Conservation (phyloP, 2,797 vertebrate genomes). For the Lagodon rhomboides region DNA sequence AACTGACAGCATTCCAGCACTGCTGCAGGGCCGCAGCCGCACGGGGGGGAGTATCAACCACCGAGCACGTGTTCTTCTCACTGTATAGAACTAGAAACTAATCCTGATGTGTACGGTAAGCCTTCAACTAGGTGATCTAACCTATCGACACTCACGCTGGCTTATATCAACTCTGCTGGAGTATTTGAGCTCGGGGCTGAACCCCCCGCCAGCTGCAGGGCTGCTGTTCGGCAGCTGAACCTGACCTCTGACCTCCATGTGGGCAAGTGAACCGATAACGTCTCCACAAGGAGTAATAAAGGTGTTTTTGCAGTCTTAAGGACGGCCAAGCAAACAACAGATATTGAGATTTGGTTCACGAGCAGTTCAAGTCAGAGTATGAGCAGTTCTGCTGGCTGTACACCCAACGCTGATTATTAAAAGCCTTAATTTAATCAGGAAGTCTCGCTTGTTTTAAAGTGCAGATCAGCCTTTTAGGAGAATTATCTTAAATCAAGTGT, state of each 20-base stretch:
- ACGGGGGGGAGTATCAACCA: slow-evolving; percentile 21
- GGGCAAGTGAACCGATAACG: slow-evolving; percentile 37
- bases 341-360: slow-evolving; percentile 18
- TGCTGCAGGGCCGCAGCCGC: slow-evolving; percentile 45
- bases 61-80: slow-evolving; percentile 10
- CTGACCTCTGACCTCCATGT: slow-evolving; percentile 60
- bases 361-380: slow-evolving; percentile 9
- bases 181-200: neutral
- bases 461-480: neutral
- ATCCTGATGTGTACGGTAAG: neutral
- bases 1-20: slow-evolving; percentile 75
- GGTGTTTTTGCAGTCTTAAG: slow-evolving; percentile 34
- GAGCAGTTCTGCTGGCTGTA: neutral
- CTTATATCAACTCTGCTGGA: slow-evolving; percentile 5
- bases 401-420: neutral
- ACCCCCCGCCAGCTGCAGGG: neutral
- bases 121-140: neutral
- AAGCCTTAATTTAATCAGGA: neutral
- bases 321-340: slow-evolving; percentile 22
- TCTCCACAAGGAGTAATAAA: slow-evolving; percentile 53
- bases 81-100: slow-evolving; percentile 30
- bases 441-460: slow-evolving; percentile 10
- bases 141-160: slow-evolving; percentile 2
- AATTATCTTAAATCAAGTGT: neutral
- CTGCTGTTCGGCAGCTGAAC: slow-evolving; percentile 59